Base-by-base conservation (phyloP, 2,113 vertebrate species). In the Actenoides lindsayi region DNA sequence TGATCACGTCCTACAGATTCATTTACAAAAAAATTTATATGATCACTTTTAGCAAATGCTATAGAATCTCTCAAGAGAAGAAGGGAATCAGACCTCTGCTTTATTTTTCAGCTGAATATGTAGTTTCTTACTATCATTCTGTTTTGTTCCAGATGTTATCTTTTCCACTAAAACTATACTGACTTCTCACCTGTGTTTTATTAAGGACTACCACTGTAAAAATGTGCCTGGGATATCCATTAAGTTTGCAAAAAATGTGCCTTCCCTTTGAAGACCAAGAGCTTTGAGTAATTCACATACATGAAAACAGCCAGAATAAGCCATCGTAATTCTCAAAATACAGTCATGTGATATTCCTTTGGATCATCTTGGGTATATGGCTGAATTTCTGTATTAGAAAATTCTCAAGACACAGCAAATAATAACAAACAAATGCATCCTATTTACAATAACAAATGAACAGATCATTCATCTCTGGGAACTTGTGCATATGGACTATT, bases 401-500 rank as follows among this genome's bases (percentile, higher is more conserved):
- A 48, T 77, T 78, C 31, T 68, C 14, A 30, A 73, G 74, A 13
- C 31, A 83, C 4, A 75, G 53, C 25, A 94, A 92, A 82, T 50
- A 82, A 62, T 68, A 93, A 84, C 41, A 86, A 94, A 94, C 6
- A 83, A 76, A 95, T 94, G 65, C 54, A 81, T 97, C 42, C 16
- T 28, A 85, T 96, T 95, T 93, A 88, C 57, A 64, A 62, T 83
- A 89, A 74, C 48, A 97, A 97, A 97, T 98, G 88, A 97, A 97
- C 62, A 97, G 90, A 97, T 97, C 94, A 94, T 93, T 98, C 73
- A 96, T 95, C 83, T 94, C 94, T 79, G 60, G 7, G 13, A 97
- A 67, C 13, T 53, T 81, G 80, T 96, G 85, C 90, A 94, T 97
- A 96, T 92, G 78, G 90, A 96, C 84, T 87, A 88, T 94, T 97